Evolutionary conservation across 2,888 invertebrate genomes (phyloP), one percentile per base, ranked within the genome.

Genomic region (Microctonus aethiopoides): DNA sequence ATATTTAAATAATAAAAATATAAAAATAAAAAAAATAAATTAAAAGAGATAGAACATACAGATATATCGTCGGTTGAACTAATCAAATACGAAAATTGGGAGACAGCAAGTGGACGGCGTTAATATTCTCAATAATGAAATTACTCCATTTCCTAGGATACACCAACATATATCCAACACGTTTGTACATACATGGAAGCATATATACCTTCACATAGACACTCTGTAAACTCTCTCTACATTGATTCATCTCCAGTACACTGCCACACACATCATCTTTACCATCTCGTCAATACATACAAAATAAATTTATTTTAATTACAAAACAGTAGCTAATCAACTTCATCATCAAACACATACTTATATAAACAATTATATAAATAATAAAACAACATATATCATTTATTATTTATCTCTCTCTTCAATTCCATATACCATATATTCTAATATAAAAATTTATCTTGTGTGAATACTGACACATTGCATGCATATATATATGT

Each of bases 111-210:
- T 52, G 61, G 63, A 57, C 61, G 54, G 60, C 54, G 61, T 36
- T 72, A 68, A 72, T 72, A 65, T 65, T 65, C 60, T 54, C 68
- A 36, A 51, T 67, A 72, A 74, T 68, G 39, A 67, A 72, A 72
- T 74, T 70, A 72, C 56, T 51, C 22, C 39, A 68, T 65, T 64
- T 54, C n/a, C n/a, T n/a, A n/a, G n/a, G 29, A 29, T 5, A 29
- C 66, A 70, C 36, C 26, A n/a, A 61, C 20, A 41, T 59, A 57
- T 36, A 64, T 11, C 59, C 32, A 20, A 4, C 34, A 57, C 29
- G 16, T 11, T 9, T 34, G 16, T 34, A 59, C 16, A 5, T 20
- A 1, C n/a, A 29, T 59, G 9, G 51, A n/a, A n/a, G n/a, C n/a
- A n/a, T n/a, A n/a, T n/a, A n/a, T 22, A 36, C n/a, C 39, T 13